Base-by-base conservation (phyloP, 2,888 invertebrate genomes). In the Platycheirus albimanus region DNA sequence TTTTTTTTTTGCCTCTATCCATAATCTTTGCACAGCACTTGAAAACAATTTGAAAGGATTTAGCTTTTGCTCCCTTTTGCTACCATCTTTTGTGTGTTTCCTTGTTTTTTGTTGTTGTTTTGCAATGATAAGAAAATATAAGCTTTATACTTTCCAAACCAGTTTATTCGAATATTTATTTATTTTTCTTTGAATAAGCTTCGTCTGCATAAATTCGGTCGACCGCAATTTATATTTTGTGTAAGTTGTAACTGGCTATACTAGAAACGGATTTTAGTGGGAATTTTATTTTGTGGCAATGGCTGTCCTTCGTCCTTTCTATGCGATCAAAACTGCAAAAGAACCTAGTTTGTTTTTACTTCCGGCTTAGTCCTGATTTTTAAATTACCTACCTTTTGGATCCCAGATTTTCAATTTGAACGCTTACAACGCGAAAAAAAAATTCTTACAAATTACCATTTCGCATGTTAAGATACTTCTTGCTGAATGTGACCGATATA, bases 371-470 rank as follows among this genome's bases (percentile, higher is more conserved):
- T 6, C 43, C 19, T 19, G 13, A 54, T 36, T 6, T 38, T 38
- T 7, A 38, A 38, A 56, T 38, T 19, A 10, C 20, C 20, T 38
- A 38, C 28, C 33, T n/a, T n/a, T n/a, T n/a, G n/a, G 4, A 33
- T 19, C 17, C 17, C 7, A 19, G 11, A 28, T n/a, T 19, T 56
- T 56, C 56, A 56, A 56, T 56, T 56, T 24, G 38, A 2, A 38
- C 38, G 13, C 2, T 36, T n/a, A 20, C 20, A 38, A 56, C 20
- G 4, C 5, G 8, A 13, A 56, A 38, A 38, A n/a, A 15, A 1
- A 19, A 51, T 28, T 52, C 17, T 5, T 36, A 38, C 36, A 56
- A 56, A 56, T 56, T 4, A 56, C 54, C 54, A 20, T 36, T 13
- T 56, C 17, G 54, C 54, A 20, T 56, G 54, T 56, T 56, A 8